phyloP scores from a whole-genome alignment of 2,113 vertebrate species.

The Aphyosemion australe region DNA sequence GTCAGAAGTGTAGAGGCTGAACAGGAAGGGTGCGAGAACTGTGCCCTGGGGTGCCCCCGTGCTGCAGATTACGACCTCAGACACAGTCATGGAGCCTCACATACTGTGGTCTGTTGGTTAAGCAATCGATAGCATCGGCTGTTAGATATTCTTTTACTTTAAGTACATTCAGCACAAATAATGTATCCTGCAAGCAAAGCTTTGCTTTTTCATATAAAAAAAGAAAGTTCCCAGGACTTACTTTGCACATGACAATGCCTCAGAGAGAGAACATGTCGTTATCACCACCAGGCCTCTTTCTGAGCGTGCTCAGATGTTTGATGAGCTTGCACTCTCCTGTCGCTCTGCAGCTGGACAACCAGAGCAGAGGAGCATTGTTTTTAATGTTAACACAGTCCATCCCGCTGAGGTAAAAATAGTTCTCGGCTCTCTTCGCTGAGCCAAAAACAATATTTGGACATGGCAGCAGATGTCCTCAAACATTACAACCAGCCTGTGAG shows the following conservation, averaged over 20 bases:
- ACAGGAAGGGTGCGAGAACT: no score
- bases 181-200: not conserved
- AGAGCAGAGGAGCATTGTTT: conserved; percentile 67
- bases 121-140: no score
- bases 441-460: conserved; percentile 80
- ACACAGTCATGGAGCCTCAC: no score
- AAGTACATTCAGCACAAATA: not conserved
- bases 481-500: conserved; percentile 51
- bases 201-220: not conserved
- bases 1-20: no score
- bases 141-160: no score
- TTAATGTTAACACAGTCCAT: conserved; percentile 68
- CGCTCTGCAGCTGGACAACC: conserved; percentile 65
- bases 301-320: conserved; percentile 23
- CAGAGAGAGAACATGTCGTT: no score
- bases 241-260: not conserved
- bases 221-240: conserved; percentile 2
- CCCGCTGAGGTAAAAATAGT: conserved; percentile 74
- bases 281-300: not conserved
- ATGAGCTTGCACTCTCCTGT: conserved; percentile 9
- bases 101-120: no score
- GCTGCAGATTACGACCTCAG: no score
- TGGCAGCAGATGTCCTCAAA: conserved; percentile 77
- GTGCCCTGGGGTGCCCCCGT: no score
- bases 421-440: conserved; percentile 60